Conservation (phyloP, 1,140 invertebrate genomes). For the Caenorhabditis latens region DNA sequence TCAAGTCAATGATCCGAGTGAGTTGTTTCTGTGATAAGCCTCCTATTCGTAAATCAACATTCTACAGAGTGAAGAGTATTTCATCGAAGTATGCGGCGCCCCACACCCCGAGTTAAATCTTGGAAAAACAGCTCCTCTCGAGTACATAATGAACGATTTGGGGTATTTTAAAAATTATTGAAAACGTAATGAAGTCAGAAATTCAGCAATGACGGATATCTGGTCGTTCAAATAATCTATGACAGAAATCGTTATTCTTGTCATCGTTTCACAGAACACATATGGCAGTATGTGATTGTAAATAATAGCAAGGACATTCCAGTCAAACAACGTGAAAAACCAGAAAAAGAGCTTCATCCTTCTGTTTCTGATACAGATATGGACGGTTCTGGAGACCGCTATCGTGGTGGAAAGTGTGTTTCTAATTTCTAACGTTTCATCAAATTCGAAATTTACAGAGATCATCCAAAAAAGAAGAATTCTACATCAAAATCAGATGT, state of each 20-base stretch:
- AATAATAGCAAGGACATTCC: not conserved
- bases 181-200: not conserved
- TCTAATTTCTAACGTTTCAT: not conserved
- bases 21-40: not conserved
- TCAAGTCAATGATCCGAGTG: not conserved
- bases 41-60: not conserved
- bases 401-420: conserved; percentile 14
- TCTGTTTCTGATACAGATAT: not conserved
- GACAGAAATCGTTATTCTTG: not conserved
- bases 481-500: not conserved
- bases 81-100: not conserved
- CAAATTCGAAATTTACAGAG: not conserved
- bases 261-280: not conserved
- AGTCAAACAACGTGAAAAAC: not conserved
- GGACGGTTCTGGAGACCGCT: conserved; percentile 1
- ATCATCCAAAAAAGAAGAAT: not conserved
- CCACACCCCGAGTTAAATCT: conserved; percentile 22
- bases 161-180: not conserved
- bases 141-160: not conserved
- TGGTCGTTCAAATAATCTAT: conserved; percentile 6
- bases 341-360: not conserved
- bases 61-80: conserved; percentile 14
- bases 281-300: not conserved
- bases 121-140: not conserved
- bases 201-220: conserved; percentile 24